These are phyloP conservation scores for Menidia menidia DNA, from an alignment of 2,797 vertebrate genomes.

Conservation along the genomic window DNA sequence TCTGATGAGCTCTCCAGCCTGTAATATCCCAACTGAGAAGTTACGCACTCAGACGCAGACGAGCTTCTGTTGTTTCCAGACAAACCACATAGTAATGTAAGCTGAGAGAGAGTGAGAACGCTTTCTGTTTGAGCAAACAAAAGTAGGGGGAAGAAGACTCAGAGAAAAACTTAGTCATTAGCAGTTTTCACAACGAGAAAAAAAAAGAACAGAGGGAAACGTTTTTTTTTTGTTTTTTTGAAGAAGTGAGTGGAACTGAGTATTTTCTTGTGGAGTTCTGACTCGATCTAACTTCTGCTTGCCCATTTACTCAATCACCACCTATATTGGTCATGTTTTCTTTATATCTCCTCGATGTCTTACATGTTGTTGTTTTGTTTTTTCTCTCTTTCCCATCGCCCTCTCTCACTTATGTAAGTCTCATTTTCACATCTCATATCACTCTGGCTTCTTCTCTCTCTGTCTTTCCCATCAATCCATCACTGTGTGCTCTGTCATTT, in stretches of 20 bases:
- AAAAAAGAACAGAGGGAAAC: conserved; percentile 16
- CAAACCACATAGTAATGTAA: conserved; percentile 48
- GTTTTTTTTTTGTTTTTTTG: conserved; percentile 40
- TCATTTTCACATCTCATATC: conserved; percentile 25
- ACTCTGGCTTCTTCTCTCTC: conserved; percentile 21
- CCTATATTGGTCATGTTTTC: conserved; percentile 44
- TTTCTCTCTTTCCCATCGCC: neutral
- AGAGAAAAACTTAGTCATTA: conserved; percentile 44
- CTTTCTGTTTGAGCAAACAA: neutral
- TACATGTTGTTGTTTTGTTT: conserved; percentile 6
- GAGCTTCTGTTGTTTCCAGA: conserved; percentile 52
- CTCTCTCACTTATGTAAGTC: conserved; percentile 5
- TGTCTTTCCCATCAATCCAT: conserved; percentile 63
- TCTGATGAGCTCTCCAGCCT: conserved; percentile 25
- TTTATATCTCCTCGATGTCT: conserved; percentile 37
- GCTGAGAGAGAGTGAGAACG: conserved; percentile 31
- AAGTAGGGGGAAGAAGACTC: conserved; percentile 28
- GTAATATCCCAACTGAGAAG: conserved; percentile 31
- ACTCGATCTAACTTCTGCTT: conserved; percentile 62
- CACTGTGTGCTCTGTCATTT: conserved; percentile 55
- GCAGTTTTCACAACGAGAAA: conserved; percentile 28
- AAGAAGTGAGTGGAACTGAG: conserved; percentile 50
- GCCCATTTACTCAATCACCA: conserved; percentile 63
- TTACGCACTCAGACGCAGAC: conserved; percentile 19
- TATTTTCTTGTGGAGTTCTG: conserved; percentile 62